Evolutionary conservation across 2,888 invertebrate genomes (phyloP).

Genomic region (Drosophila mulleri): DNA sequence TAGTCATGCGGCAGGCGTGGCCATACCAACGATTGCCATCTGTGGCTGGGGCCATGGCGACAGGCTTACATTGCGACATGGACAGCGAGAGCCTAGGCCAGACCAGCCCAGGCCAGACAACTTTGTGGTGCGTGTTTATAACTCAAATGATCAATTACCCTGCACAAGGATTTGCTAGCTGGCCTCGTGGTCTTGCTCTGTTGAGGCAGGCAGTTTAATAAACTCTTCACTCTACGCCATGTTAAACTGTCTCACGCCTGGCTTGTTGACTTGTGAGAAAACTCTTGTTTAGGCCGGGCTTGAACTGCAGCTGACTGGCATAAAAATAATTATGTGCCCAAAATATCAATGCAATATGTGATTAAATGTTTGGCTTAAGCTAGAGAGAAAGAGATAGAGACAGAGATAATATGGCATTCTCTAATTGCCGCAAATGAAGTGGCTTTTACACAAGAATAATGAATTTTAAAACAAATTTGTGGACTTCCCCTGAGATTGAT

Average conservation of each 20-base stretch:
- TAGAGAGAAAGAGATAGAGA: too few species aligned
- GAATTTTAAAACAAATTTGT: too few species aligned
- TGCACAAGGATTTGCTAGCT: conserved; percentile 59
- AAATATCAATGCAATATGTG: conserved; percentile 7
- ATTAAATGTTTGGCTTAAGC: neutral
- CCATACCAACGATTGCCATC: conserved; percentile 69
- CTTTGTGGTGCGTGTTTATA: conserved; percentile 72
- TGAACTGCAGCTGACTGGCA: neutral
- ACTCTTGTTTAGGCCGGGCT: conserved; percentile 20
- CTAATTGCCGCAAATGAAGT: too few species aligned
- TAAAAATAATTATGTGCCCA: neutral
- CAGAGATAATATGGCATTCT: neutral
- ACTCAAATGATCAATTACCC: conserved; percentile 80
- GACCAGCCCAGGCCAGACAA: neutral
- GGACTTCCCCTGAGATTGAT: too few species aligned
- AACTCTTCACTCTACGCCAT: conserved; percentile 70
- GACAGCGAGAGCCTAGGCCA: neutral
- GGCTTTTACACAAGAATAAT: too few species aligned
- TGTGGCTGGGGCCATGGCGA: conserved; percentile 33
- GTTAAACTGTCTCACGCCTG: conserved; percentile 70
- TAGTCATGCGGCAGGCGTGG: conserved; percentile 39
- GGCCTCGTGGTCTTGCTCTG: conserved; percentile 1
- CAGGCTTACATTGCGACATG: conserved; percentile 14
- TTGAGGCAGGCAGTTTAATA: conserved; percentile 58
- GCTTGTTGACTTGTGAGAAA: conserved; percentile 77